phyloP scores from a whole-genome alignment of 2,797 vertebrate species.

The Danio aesculapii region DNA sequence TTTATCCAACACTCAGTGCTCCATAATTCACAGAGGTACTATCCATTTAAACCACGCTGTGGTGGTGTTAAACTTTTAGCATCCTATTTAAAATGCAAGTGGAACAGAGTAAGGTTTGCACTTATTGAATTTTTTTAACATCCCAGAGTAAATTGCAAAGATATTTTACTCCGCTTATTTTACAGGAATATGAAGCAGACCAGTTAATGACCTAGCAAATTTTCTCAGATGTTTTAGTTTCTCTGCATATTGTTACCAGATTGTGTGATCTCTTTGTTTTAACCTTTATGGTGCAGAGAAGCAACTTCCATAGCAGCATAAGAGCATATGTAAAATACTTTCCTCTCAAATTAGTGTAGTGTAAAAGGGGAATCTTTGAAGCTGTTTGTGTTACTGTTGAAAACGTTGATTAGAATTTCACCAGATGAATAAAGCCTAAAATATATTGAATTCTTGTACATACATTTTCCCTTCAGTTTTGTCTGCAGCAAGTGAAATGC shows the following conservation, averaged over 20 bases:
- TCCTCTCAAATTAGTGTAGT: too few species aligned
- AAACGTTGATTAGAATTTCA: too few species aligned
- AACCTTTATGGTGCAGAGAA: constrained; percentile 20
- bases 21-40: constrained; percentile 24
- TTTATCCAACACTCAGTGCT: constrained; percentile 35
- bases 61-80: constrained; percentile 11
- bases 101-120: not conserved
- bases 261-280: constrained; percentile 13
- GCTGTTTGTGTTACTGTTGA: too few species aligned
- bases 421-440: too few species aligned
- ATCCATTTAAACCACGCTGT: constrained; percentile 28
- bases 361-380: too few species aligned
- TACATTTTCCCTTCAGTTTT: too few species aligned
- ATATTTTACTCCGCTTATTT: not conserved
- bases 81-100: not conserved
- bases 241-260: not conserved
- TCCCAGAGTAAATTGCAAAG: not conserved
- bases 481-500: too few species aligned
- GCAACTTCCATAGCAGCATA: too few species aligned
- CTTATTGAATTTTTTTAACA: not conserved
- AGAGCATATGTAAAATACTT: too few species aligned
- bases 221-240: too few species aligned
- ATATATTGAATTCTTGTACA: too few species aligned
- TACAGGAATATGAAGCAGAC: not conserved
- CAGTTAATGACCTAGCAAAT: not conserved